These are phyloP conservation scores for Sander lucioperca DNA, from an alignment of 2,113 vertebrate species.

Conservation along the genomic window DNA sequence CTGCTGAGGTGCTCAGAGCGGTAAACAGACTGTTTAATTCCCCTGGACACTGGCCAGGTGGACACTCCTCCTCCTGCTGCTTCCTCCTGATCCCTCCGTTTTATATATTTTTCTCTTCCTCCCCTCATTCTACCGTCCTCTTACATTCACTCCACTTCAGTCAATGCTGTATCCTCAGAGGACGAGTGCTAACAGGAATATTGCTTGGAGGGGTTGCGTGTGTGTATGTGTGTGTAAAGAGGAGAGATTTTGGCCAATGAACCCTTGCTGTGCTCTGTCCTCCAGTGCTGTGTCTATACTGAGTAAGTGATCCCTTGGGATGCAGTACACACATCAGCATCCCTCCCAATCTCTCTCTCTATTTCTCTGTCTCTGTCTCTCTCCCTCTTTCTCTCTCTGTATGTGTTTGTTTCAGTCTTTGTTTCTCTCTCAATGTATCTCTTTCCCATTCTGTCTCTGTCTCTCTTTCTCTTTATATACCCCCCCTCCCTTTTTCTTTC, in stretches of 20 bases:
- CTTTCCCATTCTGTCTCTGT: conserved; percentile 52
- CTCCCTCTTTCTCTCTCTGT: conserved; percentile 18
- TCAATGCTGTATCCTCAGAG: conserved; percentile 75
- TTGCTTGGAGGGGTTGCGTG: conserved; percentile 73
- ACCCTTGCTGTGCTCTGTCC: conserved; percentile 77
- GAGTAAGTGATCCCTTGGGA: conserved; percentile 81
- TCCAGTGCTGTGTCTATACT: conserved; percentile 80
- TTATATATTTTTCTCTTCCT: conserved; percentile 15
- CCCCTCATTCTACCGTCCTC: conserved; percentile 59
- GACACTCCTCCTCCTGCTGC: conserved; percentile 68
- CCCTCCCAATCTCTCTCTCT: conserved; percentile 49
- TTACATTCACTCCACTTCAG: conserved; percentile 68
- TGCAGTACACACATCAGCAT: conserved; percentile 70
- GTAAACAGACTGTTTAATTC: conserved; percentile 80
- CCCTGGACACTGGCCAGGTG: conserved; percentile 78
- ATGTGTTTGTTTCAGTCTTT: conserved; percentile 44
- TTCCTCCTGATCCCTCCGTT: conserved; percentile 52
- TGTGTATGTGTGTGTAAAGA: conserved; percentile 58
- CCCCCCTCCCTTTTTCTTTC: not conserved
- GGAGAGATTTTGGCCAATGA: conserved; percentile 80
- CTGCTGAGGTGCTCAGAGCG: conserved; percentile 67
- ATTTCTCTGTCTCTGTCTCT: conserved; percentile 21
- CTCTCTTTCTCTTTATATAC: conserved; percentile 40
- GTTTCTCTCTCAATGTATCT: conserved; percentile 46
- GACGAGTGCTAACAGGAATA: conserved; percentile 78